Evolutionary conservation across 2,113 vertebrate genomes (phyloP).

Genomic region (Chionodraco myersi): DNA sequence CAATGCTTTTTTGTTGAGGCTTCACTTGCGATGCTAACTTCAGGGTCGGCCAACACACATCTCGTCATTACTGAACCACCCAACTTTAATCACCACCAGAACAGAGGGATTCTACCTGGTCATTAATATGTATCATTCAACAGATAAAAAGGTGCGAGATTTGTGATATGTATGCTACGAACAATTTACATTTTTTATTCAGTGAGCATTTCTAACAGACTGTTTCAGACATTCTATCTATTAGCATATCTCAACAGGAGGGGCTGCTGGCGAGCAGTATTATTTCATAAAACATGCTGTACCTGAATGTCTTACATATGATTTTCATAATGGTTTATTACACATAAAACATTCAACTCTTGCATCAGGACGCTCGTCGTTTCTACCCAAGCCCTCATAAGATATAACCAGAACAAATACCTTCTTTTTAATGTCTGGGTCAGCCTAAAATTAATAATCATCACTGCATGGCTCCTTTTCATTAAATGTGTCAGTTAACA

Average conservation of each 20-base stretch:
- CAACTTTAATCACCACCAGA: not conserved
- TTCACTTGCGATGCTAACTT: no score
- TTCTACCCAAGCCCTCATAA: not conserved
- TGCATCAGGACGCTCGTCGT: conserved; percentile 1
- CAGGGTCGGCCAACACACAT: no score
- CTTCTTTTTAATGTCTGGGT: no score
- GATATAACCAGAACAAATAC: not conserved
- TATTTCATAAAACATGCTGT: conserved; percentile 75
- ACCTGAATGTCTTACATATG: conserved; percentile 69
- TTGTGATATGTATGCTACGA: conserved; percentile 63
- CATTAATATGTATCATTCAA: no score
- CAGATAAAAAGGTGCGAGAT: conserved; percentile 54
- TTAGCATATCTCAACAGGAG: conserved; percentile 78
- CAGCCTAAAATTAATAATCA: no score
- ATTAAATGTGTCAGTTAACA: no score
- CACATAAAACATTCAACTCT: conserved; percentile 67
- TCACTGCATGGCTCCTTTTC: no score
- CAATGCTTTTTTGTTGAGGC: no score
- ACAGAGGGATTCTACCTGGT: not conserved
- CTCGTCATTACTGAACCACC: no score
- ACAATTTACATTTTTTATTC: conserved; percentile 80
- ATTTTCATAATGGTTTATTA: conserved; percentile 75
- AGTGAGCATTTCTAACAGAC: conserved; percentile 67
- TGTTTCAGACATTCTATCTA: conserved; percentile 66
- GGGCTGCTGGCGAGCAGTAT: conserved; percentile 64